phyloP scores from a whole-genome alignment of 2,113 vertebrate species.

The Notechis scutatus region DNA sequence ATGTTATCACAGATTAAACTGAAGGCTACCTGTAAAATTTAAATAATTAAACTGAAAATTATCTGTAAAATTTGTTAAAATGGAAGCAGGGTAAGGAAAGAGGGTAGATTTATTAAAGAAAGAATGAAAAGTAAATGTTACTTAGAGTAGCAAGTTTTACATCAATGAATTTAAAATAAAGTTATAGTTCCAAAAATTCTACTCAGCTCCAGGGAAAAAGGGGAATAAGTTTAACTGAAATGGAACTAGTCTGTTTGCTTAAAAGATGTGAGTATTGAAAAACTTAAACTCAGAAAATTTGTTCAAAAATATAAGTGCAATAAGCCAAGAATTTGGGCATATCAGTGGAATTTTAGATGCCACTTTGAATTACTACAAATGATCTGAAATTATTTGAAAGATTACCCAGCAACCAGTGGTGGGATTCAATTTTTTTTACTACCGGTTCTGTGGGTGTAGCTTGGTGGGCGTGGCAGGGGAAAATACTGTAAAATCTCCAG shows the following conservation, averaged over 20 bases:
- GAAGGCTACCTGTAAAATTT: constrained; percentile 7
- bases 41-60: constrained; percentile 12
- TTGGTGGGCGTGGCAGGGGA: no score
- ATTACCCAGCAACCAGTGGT: neutral
- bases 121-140: neutral
- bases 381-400: neutral
- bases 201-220: neutral
- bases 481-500: no score
- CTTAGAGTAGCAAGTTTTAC: neutral
- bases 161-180: neutral
- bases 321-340: neutral
- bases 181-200: neutral
- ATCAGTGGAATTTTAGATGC: neutral
- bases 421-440: no score
- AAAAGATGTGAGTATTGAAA: neutral
- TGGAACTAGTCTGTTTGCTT: neutral
- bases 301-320: neutral
- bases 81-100: neutral
- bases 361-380: neutral
- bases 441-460: no score
- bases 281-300: neutral
- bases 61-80: neutral
- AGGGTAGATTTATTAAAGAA: neutral
- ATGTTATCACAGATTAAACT: constrained; percentile 4
- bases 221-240: neutral